Base-by-base conservation (phyloP, 1,140 invertebrate species). In the Camponotus vicinus region DNA sequence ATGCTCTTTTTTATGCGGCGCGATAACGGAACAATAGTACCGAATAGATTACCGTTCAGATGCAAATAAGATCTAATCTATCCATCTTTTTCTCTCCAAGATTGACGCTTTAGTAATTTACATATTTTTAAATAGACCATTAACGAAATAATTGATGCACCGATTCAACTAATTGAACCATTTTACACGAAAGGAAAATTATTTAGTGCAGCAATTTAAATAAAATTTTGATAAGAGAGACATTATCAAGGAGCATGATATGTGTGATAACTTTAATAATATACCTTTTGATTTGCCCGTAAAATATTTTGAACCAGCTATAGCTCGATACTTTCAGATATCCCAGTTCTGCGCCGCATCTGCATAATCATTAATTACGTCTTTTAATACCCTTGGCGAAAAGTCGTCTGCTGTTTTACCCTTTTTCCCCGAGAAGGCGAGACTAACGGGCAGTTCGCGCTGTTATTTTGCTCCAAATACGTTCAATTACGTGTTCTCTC, bases 381-480 rank as follows among this genome's bases (percentile, higher is more conserved):
- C 66, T 66, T 27, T 52, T 0, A 27, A 2, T 15, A 40, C 6
- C n/a, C 2, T 32, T 27, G 34, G n/a, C 9, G 8, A 57, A 86
- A 42, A 11, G n/a, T 42, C 42, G 45, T 55, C 40, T 11, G 63
- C 18, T 52, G 57, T 82, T 73, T 67, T 4, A 5, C 11, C 3
- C 32, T 61, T 73, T 75, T 82, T 82, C 15, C 15, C 42, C 55
- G 37, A 15, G 34, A 64, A 76, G 52, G 3, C 63, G 52, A 52
- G 49, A 80, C 21, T 55, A 80, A 7, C 49, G 34, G 37, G 6
- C 15, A 40, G 18, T 42, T 52, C 73, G 18, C 40, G 45, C 73
- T 82, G 84, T 90, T 91, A 91, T 90, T 89, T 84, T 90, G 77
- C 87, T 91, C 87, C 85, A 91, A 87, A 90, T 91, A 89, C 79